Percentiles rank a stretch among this genome's conserved stretches.
phyloP scores from a whole-genome alignment of 1,140 invertebrate genomes.

The Scaptomyza graminum region DNA sequence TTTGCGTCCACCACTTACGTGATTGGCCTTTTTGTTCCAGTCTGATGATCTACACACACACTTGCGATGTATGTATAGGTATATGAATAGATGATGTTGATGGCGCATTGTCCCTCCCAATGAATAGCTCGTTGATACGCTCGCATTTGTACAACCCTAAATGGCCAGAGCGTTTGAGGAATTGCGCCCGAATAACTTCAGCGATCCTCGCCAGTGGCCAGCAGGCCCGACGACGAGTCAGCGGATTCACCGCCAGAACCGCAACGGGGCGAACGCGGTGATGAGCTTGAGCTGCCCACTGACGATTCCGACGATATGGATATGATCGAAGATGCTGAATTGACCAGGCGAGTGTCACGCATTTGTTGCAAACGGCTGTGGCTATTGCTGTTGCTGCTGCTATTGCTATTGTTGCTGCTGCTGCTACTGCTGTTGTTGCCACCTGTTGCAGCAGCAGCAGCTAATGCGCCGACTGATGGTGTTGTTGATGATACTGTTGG shows the following conservation, averaged over 20 bases:
- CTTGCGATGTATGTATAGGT: too few relatives aligned
- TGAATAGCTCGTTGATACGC: too few relatives aligned
- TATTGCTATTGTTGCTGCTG: slow-evolving; percentile 7
- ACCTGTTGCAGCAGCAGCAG: background rate
- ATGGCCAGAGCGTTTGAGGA: slow-evolving; percentile 3
- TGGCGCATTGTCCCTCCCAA: too few relatives aligned
- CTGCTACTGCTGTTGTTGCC: slow-evolving; percentile 12
- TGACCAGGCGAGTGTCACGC: slow-evolving; percentile 61
- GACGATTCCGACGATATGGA: slow-evolving; percentile 83
- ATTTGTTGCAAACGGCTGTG: slow-evolving; percentile 55
- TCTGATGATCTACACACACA: too few relatives aligned
- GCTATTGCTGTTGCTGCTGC: slow-evolving; percentile 23
- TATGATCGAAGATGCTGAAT: slow-evolving; percentile 76
- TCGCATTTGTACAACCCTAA: background rate
- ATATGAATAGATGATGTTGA: too few relatives aligned
- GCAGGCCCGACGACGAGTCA: slow-evolving; percentile 40
- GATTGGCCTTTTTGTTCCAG: too few relatives aligned
- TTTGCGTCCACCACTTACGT: too few relatives aligned
- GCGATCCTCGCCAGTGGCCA: slow-evolving; percentile 21
- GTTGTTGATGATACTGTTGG: slow-evolving; percentile 40
- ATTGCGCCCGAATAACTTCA: slow-evolving; percentile 1
- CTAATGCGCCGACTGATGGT: background rate
- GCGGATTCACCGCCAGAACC: slow-evolving; percentile 36
- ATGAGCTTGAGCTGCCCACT: slow-evolving; percentile 68
- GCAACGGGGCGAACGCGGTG: slow-evolving; percentile 55